Conservation (phyloP, 2,797 vertebrate genomes). For the Anableps anableps region DNA sequence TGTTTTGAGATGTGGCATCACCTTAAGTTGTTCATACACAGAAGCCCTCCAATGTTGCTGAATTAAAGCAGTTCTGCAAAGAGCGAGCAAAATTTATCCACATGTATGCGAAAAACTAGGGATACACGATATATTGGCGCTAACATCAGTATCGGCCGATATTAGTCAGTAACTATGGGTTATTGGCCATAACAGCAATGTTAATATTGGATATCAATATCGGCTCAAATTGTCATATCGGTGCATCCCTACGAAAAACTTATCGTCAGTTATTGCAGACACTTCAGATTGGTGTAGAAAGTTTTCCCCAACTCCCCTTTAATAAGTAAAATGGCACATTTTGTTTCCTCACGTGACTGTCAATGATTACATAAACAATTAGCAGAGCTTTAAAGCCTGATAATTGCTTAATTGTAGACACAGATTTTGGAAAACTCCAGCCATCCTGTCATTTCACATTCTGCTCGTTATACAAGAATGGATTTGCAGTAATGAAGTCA, state of each 20-base stretch:
- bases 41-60: neutral
- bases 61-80: neutral
- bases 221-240: too few species aligned
- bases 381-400: neutral
- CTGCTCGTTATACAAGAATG: neutral
- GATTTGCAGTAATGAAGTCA: neutral
- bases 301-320: neutral
- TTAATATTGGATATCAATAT: too few species aligned
- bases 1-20: neutral
- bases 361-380: neutral
- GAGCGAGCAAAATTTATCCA: neutral
- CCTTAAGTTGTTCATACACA: neutral
- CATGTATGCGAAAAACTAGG: neutral
- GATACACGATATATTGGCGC: too few species aligned
- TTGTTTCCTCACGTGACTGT: neutral
- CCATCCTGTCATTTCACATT: neutral
- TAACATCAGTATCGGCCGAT: too few species aligned
- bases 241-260: neutral
- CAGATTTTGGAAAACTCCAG: neutral
- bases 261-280: neutral
- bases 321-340: neutral
- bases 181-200: too few species aligned
- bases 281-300: neutral
- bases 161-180: too few species aligned
- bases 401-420: neutral